A percentile compares a stretch with the other conserved stretches of the same genome.
phyloP scores from a whole-genome alignment of 2,113 vertebrate genomes.

The Oriolus oriolus region DNA sequence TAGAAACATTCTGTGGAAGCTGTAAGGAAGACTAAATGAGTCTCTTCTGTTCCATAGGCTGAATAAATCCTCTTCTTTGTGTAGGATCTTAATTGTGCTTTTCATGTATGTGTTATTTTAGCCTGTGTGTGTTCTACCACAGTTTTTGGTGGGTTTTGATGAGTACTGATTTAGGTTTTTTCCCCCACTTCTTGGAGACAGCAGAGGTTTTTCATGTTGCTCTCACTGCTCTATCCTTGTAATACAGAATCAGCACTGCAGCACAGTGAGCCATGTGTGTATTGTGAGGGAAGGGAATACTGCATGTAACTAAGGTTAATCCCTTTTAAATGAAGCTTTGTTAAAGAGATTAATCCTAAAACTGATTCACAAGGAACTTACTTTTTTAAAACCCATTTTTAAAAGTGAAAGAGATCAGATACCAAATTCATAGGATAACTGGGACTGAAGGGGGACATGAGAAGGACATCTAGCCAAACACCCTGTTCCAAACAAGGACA shows the following conservation, averaged over 20 bases:
- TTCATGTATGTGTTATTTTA: neutral
- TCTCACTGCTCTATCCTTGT: neutral
- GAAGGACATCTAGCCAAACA: neutral
- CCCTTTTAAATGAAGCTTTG: conserved; percentile 23
- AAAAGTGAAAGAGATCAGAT: neutral
- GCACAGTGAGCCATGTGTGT: neutral
- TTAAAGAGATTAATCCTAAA: neutral
- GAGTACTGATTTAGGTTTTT: neutral
- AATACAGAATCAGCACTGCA: neutral
- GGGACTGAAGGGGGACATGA: neutral
- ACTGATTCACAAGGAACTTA: neutral
- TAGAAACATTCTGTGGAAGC: neutral
- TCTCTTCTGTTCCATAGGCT: neutral
- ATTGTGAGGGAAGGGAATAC: neutral
- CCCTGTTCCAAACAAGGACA: neutral
- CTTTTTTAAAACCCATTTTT: neutral
- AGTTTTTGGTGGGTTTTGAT: neutral
- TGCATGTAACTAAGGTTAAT: neutral
- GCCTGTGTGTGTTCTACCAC: neutral
- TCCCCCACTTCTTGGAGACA: neutral
- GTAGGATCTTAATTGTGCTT: neutral
- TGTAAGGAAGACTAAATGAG: neutral
- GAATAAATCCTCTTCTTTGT: neutral
- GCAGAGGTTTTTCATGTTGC: neutral
- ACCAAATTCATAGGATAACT: neutral